Evolutionary conservation across 1,140 invertebrate species (phyloP), one percentile per base, ranked within the genome.

Genomic region (Rhagoletis zephyria): DNA sequence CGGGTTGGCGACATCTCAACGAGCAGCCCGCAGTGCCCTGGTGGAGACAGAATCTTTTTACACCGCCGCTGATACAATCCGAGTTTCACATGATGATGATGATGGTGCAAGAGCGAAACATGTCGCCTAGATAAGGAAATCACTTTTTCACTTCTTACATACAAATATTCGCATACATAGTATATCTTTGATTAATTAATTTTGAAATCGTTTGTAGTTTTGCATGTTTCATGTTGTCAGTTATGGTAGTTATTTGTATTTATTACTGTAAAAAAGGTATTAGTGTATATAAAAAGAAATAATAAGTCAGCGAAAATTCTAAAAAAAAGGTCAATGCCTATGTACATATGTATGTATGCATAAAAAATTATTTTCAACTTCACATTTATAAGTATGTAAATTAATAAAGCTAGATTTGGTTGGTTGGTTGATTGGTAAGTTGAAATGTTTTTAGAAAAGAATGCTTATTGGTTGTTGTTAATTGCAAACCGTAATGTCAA

Each of bases 91-190:
- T 87, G 85, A 51, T 90, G 64, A 51, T 90, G 64, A 87, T 87
- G 89, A 92, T 90, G 91, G 91, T 90, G 89, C 89, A 85, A 88
- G 89, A 91, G 89, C 89, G 87, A 87, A 89, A 89, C 89, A 90
- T 90, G 89, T 91, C 87, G 87, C 90, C 85, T 90, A 92, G 65
- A 87, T 88, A 45, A 86, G 5, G 51, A 56, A 56, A 56, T 7
- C 51, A 56, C 5, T 56, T 65, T 51, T 70, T 56, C 1, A 56
- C 48, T 16, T 45, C 9, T 30, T 30, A 56, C 7, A 14, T 64
- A 85, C 10, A 85, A 86, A 70, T 63, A 60, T 86, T 12, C 3
- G 42, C 42, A 12, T 30, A 30, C 30, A 30, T 30, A 30, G 30
- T 30, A 30, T 30, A 30, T 56, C 51, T 56, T 56, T 56, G 5